Base-by-base conservation (phyloP, 2,888 invertebrate species). In the Drosophila longiperda region DNA sequence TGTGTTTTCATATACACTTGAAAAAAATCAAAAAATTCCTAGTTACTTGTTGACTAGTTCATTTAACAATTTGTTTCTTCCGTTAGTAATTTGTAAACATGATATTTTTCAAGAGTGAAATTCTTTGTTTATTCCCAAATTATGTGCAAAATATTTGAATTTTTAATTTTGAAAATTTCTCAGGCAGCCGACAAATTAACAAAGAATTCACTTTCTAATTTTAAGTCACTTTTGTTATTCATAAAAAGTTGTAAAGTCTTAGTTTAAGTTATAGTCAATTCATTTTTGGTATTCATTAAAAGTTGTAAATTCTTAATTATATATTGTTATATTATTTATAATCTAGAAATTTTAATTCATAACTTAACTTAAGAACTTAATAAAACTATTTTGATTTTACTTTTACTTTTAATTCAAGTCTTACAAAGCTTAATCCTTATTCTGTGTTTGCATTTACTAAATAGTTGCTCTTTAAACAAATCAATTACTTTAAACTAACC, bases 1-100 rank as follows among this genome's bases (percentile, higher is more conserved):
- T 45, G 52, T 50, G 53, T 67, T 59, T 53, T 67, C 48, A 64
- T 52, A 53, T 57, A 57, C 57, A 57, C 57, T 40, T n/a, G n/a
- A 57, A 55, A n/a, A 38, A 6, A 45, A 45, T 23, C 7, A 0
- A 8, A 8, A 15, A 3, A 15, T 45, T 45, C 0, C 8, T 15
- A 15, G 15, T 8, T 15, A 15, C 15, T 45, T 45, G 42, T 7
- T 42, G 7, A 20, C 20, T 20, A 42, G 1, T 26, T 8, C 4
- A 26, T 8, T 48, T 15, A 23, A 48, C 3, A 23, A 23, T 3
- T 48, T 23, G 3, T n/a, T 5, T 11, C 9, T 9, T n/a, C 9
- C 9, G 5, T 40, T n/a, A 15, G 7, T 15, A 15, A 36, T 6
- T 6, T 36, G 15, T 7, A 36, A 15, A 3, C 3, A 38, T 38